A percentile compares a stretch with the other conserved stretches of the same genome.
Evolutionary conservation across 2,888 invertebrate genomes (phyloP).

Genomic region (Ophioninae sp.): DNA sequence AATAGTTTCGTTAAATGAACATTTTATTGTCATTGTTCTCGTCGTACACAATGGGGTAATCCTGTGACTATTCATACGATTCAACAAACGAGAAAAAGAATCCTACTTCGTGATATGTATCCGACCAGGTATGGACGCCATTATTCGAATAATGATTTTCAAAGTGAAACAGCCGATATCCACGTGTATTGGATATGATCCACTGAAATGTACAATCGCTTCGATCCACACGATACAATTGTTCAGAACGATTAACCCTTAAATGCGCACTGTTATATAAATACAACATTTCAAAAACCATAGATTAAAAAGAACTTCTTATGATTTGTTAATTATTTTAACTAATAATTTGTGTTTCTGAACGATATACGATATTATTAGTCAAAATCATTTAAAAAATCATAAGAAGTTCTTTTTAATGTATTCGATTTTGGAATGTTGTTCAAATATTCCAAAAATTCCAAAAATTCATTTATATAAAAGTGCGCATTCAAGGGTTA

Average conservation of each 20-base stretch:
- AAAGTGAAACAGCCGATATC: neutral
- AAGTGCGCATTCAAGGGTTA: too few species aligned
- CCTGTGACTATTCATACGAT: constrained; percentile 23
- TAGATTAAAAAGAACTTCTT: too few species aligned
- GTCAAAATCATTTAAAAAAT: too few species aligned
- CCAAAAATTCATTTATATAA: too few species aligned
- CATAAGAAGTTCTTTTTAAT: too few species aligned
- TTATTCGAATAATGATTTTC: neutral
- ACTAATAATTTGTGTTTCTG: too few species aligned
- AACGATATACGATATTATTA: too few species aligned
- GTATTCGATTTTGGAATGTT: too few species aligned
- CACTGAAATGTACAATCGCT: neutral
- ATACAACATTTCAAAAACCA: too few species aligned
- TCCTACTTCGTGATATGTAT: constrained; percentile 50
- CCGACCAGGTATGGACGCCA: constrained; percentile 17
- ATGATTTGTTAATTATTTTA: too few species aligned
- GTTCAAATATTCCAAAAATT: too few species aligned
- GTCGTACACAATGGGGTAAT: constrained; percentile 32
- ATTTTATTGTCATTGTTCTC: constrained; percentile 48
- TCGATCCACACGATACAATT: neutral
- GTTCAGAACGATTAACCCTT: constrained; percentile 1
- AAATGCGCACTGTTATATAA: neutral
- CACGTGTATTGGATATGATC: neutral
- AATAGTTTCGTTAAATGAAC: constrained; percentile 16
- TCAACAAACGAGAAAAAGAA: constrained; percentile 37